Percentiles rank a stretch among this genome's conserved stretches.
These are phyloP conservation scores for Conus canariensis DNA, from an alignment of 2,888 invertebrate species.

Conservation along the genomic window DNA sequence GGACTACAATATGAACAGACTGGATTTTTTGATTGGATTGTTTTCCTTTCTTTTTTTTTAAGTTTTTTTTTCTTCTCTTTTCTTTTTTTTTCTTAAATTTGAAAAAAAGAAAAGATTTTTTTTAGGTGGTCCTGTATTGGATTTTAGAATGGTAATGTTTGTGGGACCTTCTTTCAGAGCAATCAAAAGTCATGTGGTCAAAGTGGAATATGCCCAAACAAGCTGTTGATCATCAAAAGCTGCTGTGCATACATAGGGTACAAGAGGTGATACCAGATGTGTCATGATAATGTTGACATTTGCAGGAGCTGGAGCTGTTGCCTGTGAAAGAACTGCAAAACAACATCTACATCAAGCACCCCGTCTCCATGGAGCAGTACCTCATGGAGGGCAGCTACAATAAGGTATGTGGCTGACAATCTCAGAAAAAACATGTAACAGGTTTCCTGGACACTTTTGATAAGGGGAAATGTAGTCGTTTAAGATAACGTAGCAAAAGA, in stretches of 20 bases:
- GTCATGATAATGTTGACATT: neutral
- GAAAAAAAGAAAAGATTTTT: neutral
- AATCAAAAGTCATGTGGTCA: too few relatives aligned
- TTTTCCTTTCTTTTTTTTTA: too few relatives aligned
- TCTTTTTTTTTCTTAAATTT: neutral
- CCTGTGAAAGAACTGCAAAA: constrained; percentile 94
- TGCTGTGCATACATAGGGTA: too few relatives aligned
- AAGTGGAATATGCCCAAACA: too few relatives aligned
- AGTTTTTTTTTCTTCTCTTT: neutral
- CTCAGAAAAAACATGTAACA: neutral
- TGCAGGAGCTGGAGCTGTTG: constrained; percentile 91
- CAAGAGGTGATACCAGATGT: too few relatives aligned
- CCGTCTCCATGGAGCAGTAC: constrained; percentile 97
- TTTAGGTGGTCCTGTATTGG: neutral
- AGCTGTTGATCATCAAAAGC: too few relatives aligned
- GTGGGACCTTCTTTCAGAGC: neutral
- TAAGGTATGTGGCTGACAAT: constrained; percentile 83
- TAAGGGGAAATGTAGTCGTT: neutral
- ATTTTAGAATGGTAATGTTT: neutral
- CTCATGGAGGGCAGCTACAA: constrained; percentile 99
- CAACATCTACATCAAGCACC: constrained; percentile 96
- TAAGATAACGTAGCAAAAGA: neutral
- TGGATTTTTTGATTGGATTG: too few relatives aligned
- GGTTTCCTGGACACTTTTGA: neutral
- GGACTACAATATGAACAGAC: too few relatives aligned